Evolutionary conservation across 2,888 invertebrate species (phyloP), one percentile per base, ranked within the genome.

Genomic region (Tanaodytes sp.): DNA sequence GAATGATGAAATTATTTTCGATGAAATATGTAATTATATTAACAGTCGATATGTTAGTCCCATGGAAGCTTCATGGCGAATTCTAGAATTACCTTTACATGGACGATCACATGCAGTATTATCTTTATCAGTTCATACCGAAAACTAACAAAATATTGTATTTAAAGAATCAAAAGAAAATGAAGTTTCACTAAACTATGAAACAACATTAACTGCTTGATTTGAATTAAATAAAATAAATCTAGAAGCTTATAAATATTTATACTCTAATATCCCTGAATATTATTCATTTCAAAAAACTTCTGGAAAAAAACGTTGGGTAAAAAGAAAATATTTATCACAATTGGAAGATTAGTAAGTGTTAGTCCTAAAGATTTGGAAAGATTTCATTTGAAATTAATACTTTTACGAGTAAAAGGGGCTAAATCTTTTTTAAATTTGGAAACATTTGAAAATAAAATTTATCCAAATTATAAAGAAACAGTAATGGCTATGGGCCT

Each of bases 41-140:
- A 62, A 72, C 30, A 51, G 51, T 15, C 33, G 72, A 39, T 72
- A 74, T 40, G 15, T 48, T 9, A 18, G 48, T 70, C n/a, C n/a
- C n/a, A n/a, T n/a, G n/a, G n/a, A n/a, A n/a, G n/a, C n/a, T n/a
- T n/a, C n/a, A n/a, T n/a, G 71, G 73, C 36, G 70, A 14, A 71
- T 70, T 20, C 36, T 67, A 57, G 64, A 70, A 68, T 59, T 67
- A n/a, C 67, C 69, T 27, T 27, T 74, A 19, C 58, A 46, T 15
- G 63, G 49, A 27, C 55, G 57, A 57, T 71, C 66, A 1, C 69
- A 72, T 37, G 8, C 52, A 27, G 51, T 74, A 43, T 36, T 55
- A 46, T 30, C n/a, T n/a, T n/a, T n/a, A n/a, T n/a, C n/a, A n/a
- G n/a, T n/a, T n/a, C n/a, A n/a, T n/a, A n/a, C n/a, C 18, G 54